phyloP scores from a whole-genome alignment of 2,888 invertebrate genomes.

The Melanchra persicariae region DNA sequence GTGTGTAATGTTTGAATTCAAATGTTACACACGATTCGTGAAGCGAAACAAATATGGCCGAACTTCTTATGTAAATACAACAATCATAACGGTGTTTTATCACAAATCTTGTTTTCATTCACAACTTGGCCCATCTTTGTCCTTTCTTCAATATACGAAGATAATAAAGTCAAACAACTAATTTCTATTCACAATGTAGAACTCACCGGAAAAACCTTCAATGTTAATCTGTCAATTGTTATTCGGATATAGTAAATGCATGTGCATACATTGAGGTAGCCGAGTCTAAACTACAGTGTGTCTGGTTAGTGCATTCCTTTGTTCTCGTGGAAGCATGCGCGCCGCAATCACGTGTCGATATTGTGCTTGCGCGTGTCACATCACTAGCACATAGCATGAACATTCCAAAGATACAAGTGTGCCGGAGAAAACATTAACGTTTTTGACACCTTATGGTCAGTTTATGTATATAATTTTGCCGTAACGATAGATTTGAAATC shows the following conservation, averaged over 20 bases:
- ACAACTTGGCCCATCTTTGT: conserved; percentile 6
- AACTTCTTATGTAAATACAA: conserved; percentile 51
- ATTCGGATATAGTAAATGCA: conserved; percentile 42
- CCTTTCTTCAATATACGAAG: background rate
- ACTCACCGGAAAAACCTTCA: conserved; percentile 32
- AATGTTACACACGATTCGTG: conserved; percentile 53
- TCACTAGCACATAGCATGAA: conserved; percentile 57
- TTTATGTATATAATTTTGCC: conserved; percentile 23
- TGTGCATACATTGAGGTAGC: conserved; percentile 47
- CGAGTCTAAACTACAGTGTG: conserved; percentile 42
- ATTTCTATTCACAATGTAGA: conserved; percentile 20
- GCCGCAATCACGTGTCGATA: conserved; percentile 61
- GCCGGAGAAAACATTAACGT: conserved; percentile 14
- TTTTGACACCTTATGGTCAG: conserved; percentile 11
- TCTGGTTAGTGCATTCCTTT: conserved; percentile 65
- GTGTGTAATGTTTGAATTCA: conserved; percentile 63
- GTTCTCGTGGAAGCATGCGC: conserved; percentile 60
- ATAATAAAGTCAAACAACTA: background rate
- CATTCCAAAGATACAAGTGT: conserved; percentile 39
- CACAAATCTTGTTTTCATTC: conserved; percentile 22
- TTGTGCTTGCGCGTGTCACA: conserved; percentile 59
- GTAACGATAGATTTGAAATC: conserved; percentile 28
- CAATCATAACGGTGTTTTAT: conserved; percentile 33
- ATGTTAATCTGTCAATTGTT: conserved; percentile 36
- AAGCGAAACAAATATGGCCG: conserved; percentile 58